These are phyloP conservation scores for Styela clava DNA, from an alignment of 23 tunicate genomes.

Conservation along the genomic window DNA sequence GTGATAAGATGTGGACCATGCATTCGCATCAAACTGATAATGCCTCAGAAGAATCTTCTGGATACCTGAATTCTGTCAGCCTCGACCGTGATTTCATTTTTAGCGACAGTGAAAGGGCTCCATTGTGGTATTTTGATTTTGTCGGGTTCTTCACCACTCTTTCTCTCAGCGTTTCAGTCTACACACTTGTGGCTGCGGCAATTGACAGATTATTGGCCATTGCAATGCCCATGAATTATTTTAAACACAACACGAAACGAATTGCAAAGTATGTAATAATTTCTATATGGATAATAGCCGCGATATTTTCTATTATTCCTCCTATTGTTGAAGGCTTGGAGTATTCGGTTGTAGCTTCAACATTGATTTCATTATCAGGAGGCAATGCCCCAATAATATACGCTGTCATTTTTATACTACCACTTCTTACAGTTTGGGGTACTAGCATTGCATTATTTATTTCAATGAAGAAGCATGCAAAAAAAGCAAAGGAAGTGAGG, in stretches of 20 bases:
- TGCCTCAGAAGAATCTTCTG: background rate
- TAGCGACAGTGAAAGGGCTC: conserved; percentile 12
- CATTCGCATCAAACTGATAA: too few species aligned
- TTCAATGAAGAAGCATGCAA: conserved; percentile 41
- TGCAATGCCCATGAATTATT: conserved; percentile 41
- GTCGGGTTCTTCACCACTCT: conserved; percentile 63
- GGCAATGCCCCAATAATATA: conserved; percentile 35
- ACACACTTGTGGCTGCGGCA: conserved; percentile 57
- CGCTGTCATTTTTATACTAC: conserved; percentile 42
- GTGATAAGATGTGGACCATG: too few species aligned
- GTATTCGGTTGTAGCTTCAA: conserved; percentile 43
- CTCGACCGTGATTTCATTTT: background rate
- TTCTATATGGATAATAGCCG: conserved; percentile 37
- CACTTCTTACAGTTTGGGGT: conserved; percentile 44
- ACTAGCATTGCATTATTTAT: conserved; percentile 28
- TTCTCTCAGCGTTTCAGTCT: conserved; percentile 55
- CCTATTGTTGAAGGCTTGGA: conserved; percentile 22
- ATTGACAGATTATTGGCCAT: conserved; percentile 59
- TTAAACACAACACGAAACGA: conserved; percentile 43
- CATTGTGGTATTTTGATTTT: conserved; percentile 28
- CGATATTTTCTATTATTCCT: conserved; percentile 46
- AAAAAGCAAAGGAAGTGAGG: conserved; percentile 4
- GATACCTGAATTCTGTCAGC: background rate
- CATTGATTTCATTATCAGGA: conserved; percentile 33
- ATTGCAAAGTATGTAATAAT: conserved; percentile 30